Evolutionary conservation across 2,797 vertebrate species (phyloP), one percentile per base, ranked within the genome.

Genomic region (Rhodeus uyekii): DNA sequence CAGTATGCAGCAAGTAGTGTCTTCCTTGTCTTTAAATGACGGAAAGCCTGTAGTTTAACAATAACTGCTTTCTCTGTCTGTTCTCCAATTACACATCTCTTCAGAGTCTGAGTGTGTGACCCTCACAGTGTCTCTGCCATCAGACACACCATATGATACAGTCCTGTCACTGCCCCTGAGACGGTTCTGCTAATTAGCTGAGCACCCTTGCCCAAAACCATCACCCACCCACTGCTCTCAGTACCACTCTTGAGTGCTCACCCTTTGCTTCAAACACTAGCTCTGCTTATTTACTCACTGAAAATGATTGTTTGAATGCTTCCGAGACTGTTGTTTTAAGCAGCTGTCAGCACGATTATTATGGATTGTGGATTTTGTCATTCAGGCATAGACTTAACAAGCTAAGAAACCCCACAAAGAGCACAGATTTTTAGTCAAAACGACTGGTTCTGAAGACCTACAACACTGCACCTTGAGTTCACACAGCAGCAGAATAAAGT

Each of bases 21-120:
- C 19, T 29, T 29, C 58, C 27, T 71, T 69, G 55, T 61, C 53
- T 83, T 68, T 79, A 65, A 75, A 18, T 72, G 80, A 81, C 82
- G 86, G 77, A 64, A 44, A 63, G 76, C 69, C 76, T 84, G 68
- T 55, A 78, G 50, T 76, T 78, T 87, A 82, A 84, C 84, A 83
- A 79, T 76, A 79, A 63, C 79, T 64, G 69, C 75, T 67, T 77
- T 73, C 42, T 58, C 22, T 38, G 72, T 24, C 87, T 85, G 13
- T 83, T 88, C 90, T 87, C 83, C 84, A 84, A 86, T 88, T 85
- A 39, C 83, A 82, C 44, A 44, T 82, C 84, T 64, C 19, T 46
- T 64, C 18, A 78, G 74, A 50, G 0, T 44, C 34, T 39, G 50
- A 58, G 73, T 63, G 68, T 88, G 76, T 88, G 83, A 63, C 87